Base-by-base conservation (phyloP, 1,140 invertebrate species). In the Drosophila dunni region DNA sequence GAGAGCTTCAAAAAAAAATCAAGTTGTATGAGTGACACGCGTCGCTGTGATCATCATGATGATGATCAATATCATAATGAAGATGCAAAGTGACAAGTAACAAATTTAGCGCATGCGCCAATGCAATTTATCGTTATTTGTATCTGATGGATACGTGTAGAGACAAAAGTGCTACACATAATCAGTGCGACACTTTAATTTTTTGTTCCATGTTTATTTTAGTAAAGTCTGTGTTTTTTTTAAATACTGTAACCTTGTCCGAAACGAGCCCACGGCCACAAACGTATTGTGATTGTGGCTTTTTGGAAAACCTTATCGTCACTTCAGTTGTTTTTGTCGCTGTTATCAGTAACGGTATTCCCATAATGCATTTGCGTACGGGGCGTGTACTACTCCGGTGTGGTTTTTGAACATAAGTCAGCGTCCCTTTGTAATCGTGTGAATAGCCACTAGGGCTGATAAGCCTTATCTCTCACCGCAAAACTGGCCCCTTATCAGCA, bases 261-360 rank as follows among this genome's bases (percentile, higher is more conserved):
- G 7, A 58, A 76, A 50, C 61, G 48, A 65, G 48, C 61, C 60
- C 67, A 71, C 46, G 64, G 64, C 42, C 58, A 17, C 54, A 38
- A 17, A 24, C 50, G 60, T 38, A n/a, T 56, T 29, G 53, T 29
- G 53, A 60, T 61, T 15, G 11, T 13, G 60, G 51, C n/a, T 20
- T 54, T 38, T 53, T 6, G 20, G 36, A 29, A 34, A 44, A 45
- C 11, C 57, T 72, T 77, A 50, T 77, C 63, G 29, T 7, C 11
- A 54, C 42, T 46, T 29, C 3, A 29, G 24, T 48, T 20, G 38
- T 13, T 40, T 44, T 36, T 7, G 7, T 13, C 24, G 40, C 4
- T 48, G 29, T 61, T 78, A 78, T 78, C 72, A 60, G 48, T 45
- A 13, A 50, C 81, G 76, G 46, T 80, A 74, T 84, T 78, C 78